Evolutionary conservation across 2,797 vertebrate species (phyloP).

Genomic region (Sternotherus odoratus): DNA sequence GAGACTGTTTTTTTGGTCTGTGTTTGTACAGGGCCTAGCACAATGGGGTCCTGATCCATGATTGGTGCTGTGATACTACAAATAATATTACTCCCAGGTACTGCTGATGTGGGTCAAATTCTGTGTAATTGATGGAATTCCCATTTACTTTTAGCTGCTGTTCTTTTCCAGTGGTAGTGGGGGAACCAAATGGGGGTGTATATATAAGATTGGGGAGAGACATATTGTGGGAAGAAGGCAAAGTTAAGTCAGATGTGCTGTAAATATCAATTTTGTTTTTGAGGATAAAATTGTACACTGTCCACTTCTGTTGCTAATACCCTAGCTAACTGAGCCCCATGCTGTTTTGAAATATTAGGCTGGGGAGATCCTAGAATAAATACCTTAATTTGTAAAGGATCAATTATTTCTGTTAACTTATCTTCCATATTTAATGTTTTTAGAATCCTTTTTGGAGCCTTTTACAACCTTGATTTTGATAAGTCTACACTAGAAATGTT

Average conservation of each 20-base stretch:
- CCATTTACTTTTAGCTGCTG: neutral
- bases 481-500: neutral
- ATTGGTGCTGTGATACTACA: neutral
- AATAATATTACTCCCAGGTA: neutral
- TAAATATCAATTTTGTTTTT: neutral
- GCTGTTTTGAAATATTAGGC: neutral
- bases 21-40: neutral
- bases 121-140: neutral
- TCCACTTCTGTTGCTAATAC: neutral
- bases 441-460: neutral
- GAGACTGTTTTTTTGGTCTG: neutral
- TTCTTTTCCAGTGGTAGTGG: neutral
- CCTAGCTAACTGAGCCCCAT: neutral
- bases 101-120: neutral
- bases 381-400: neutral
- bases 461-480: neutral
- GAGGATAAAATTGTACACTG: neutral
- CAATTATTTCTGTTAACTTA: neutral
- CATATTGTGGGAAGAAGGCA: neutral
- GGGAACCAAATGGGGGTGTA: neutral
- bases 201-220: neutral
- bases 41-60: neutral
- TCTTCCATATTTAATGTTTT: too few relatives aligned
- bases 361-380: neutral
- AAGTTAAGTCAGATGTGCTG: neutral